phyloP scores from a whole-genome alignment of 2,888 invertebrate genomes.

The Nycteola revayana region DNA sequence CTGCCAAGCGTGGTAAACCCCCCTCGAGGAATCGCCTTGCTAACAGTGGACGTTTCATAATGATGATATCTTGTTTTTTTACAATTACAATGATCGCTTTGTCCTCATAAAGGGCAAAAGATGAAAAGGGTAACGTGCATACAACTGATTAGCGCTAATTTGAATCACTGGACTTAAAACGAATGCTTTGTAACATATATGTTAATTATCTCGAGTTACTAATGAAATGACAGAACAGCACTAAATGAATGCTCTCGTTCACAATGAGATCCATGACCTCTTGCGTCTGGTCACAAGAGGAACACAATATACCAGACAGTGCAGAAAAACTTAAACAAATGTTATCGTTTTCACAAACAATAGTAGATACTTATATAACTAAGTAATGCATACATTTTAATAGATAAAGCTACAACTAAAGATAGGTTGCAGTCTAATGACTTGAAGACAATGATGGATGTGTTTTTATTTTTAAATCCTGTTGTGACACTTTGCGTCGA shows the following conservation, averaged over 20 bases:
- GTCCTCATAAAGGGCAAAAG: conserved; percentile 3
- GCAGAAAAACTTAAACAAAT: conserved; percentile 24
- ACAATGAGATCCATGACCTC: conserved; percentile 23
- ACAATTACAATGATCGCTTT: no score
- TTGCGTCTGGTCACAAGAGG: conserved; percentile 6
- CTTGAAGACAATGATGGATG: no score
- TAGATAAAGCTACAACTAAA: no score
- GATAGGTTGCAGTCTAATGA: no score
- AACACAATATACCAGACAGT: conserved; percentile 20
- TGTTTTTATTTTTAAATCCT: no score
- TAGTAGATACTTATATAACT: not conserved
- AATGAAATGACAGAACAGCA: conserved; percentile 36
- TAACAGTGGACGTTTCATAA: no score
- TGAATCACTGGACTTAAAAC: conserved; percentile 50
- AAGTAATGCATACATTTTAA: no score
- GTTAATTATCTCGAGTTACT: conserved; percentile 47
- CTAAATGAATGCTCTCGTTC: conserved; percentile 29
- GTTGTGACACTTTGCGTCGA: no score
- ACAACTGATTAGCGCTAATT: no score
- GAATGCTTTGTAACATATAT: conserved; percentile 37
- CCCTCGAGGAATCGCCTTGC: no score
- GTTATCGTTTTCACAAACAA: conserved; percentile 1
- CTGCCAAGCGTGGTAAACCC: no score
- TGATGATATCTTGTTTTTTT: no score
- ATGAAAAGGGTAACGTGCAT: not conserved